Conservation (phyloP, 2,797 vertebrate species). For the Neomorphus geoffroyi region DNA sequence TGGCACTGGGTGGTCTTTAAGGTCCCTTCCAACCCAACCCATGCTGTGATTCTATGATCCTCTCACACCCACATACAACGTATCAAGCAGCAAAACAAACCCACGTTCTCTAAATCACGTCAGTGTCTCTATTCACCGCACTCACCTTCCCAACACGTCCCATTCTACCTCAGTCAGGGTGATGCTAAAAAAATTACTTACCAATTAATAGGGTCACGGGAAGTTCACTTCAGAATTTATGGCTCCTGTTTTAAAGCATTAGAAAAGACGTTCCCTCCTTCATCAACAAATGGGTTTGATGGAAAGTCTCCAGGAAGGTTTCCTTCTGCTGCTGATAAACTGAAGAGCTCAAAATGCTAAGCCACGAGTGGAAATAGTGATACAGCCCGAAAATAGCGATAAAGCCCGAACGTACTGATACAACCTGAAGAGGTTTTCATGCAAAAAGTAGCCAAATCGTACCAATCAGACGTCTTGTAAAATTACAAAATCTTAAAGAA, state of each 20-base stretch:
- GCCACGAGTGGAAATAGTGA: background rate
- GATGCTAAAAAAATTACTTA: background rate
- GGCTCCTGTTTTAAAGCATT: background rate
- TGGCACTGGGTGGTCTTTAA: no score
- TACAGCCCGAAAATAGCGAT: background rate
- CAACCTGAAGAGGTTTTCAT: background rate
- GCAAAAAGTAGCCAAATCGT: background rate
- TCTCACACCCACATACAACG: background rate
- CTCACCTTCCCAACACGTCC: background rate
- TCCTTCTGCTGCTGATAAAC: background rate
- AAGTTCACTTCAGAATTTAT: constrained; percentile 9
- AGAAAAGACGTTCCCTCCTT: constrained; percentile 23
- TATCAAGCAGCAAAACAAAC: background rate
- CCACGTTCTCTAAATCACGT: fast-evolving
- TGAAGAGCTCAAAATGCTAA: background rate
- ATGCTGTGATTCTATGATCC: no score
- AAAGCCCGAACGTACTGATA: background rate
- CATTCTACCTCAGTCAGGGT: background rate
- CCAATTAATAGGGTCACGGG: background rate
- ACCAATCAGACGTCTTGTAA: background rate
- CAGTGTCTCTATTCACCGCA: background rate
- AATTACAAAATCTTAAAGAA: background rate
- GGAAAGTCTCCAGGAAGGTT: constrained; percentile 57
- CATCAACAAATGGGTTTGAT: constrained; percentile 61
- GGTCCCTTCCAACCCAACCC: no score